These are phyloP conservation scores for Akabosia matsudoensis DNA, from an alignment of 1,140 invertebrate genomes.

Conservation along the genomic window DNA sequence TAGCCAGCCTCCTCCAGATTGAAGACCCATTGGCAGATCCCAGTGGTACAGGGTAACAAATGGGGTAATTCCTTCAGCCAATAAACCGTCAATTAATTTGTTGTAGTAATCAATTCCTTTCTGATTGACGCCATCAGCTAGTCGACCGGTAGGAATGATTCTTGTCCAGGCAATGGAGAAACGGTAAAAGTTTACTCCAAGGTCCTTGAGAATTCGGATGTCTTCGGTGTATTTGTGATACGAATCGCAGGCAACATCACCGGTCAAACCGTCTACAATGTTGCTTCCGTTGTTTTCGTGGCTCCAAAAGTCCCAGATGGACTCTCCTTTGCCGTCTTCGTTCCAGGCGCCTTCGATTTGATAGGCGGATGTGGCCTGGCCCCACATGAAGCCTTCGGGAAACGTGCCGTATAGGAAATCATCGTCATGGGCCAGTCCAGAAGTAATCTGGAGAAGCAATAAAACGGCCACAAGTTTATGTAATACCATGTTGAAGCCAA, in stretches of 20 bases:
- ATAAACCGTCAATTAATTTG: conserved; percentile 48
- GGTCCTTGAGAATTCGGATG: conserved; percentile 32
- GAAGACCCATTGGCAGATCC: conserved; percentile 47
- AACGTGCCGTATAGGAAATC: conserved; percentile 45
- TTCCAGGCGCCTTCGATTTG: conserved; percentile 52
- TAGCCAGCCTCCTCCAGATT: conserved; percentile 45
- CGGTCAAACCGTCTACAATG: conserved; percentile 20
- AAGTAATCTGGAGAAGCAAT: background rate
- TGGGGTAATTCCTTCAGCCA: conserved; percentile 49
- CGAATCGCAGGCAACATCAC: conserved; percentile 36
- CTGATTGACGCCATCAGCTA: conserved; percentile 45
- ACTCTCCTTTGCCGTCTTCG: conserved; percentile 5
- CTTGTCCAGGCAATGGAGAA: conserved; percentile 52
- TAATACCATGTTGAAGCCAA: no score
- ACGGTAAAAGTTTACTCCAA: conserved; percentile 47
- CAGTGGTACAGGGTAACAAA: conserved; percentile 53
- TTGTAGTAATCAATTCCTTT: conserved; percentile 51
- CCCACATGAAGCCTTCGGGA: conserved; percentile 51
- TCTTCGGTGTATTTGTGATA: conserved; percentile 46
- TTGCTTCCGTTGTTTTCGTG: conserved; percentile 24
- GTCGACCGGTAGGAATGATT: conserved; percentile 49
- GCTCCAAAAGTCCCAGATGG: conserved; percentile 5
- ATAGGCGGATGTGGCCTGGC: conserved; percentile 52
- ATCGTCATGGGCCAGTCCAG: background rate
- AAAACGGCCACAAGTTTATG: background rate